Evolutionary conservation across 2,113 vertebrate genomes (phyloP).

Genomic region (Stercorarius parasiticus): DNA sequence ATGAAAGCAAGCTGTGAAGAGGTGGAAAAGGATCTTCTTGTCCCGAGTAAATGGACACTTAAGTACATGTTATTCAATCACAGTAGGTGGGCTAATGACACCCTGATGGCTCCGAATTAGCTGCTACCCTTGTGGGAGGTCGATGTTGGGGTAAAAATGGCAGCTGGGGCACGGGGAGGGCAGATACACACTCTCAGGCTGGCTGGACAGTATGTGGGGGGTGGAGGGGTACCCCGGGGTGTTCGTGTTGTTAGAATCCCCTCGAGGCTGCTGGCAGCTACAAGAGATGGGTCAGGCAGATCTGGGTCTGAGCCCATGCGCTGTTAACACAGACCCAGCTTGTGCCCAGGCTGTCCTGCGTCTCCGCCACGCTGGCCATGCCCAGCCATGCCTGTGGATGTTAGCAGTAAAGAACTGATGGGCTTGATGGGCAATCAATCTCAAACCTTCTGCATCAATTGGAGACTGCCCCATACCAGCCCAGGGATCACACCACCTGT

Average conservation of each 20-base stretch:
- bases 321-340: background rate
- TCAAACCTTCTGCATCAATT: background rate
- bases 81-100: background rate
- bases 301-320: background rate
- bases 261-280: background rate
- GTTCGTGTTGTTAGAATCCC: background rate
- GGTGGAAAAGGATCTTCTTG: background rate
- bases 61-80: background rate
- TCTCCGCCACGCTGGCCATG: background rate
- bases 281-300: background rate
- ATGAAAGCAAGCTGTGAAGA: background rate
- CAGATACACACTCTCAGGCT: background rate
- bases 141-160: background rate
- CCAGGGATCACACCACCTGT: background rate
- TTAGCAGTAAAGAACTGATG: too few species aligned
- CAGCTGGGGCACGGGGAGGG: background rate
- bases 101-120: background rate
- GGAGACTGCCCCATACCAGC: background rate
- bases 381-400: background rate
- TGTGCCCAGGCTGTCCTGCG: background rate
- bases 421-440: background rate
- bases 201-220: background rate
- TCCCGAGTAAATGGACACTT: background rate
- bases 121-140: fast-evolving
- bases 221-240: background rate